Evolutionary conservation across 2,797 vertebrate genomes (phyloP), one percentile per base, ranked within the genome.

Genomic region (Eulemur mongoz): DNA sequence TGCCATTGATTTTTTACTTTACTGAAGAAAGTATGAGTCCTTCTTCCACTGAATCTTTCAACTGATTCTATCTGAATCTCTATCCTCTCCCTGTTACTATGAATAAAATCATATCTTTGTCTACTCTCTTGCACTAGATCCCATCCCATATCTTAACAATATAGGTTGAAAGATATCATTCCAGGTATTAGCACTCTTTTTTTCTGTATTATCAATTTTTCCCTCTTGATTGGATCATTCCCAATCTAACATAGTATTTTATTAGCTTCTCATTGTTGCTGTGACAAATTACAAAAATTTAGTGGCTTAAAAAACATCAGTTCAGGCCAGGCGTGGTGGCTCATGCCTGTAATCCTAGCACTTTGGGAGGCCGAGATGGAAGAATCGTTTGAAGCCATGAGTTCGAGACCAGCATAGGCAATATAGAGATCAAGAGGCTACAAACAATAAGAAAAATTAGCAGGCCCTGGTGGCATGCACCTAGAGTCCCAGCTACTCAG

Each of bases 391-490:
- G 30, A 63, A 14, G 6, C 61, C 61, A 32, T 14, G 14, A 17
- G 61, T 63, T 63, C 3, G 2, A 32, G 30, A 63, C 5, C 6
- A 32, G 30, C 30, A 2, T 63, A 32, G 30, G 14, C 7, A 63
- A 63, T 63, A 32, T 14, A 15, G 30, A 63, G 30, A 63, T 2
- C 1, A 5, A 63, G 61, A 32, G 5, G 15, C 61, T 63, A 63
- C 14, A 32, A 32, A 30, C 7, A 63, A 32, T 32, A 63, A 63
- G 61, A 63, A 63, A 63, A 63, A 32, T 15, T 63, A 63, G 30
- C 5, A 0, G 27, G 23, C 4, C 5, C 4, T 27, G 59, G 25
- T 4, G 13, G 27, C 27, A 4, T 30, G 59, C 27, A 61, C 27
- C 11, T 61, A 5, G 25, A 61, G 59, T 14, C 15, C 30, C 61